Base-by-base conservation (phyloP, 2,797 vertebrate species). In the Lagodon rhomboides region DNA sequence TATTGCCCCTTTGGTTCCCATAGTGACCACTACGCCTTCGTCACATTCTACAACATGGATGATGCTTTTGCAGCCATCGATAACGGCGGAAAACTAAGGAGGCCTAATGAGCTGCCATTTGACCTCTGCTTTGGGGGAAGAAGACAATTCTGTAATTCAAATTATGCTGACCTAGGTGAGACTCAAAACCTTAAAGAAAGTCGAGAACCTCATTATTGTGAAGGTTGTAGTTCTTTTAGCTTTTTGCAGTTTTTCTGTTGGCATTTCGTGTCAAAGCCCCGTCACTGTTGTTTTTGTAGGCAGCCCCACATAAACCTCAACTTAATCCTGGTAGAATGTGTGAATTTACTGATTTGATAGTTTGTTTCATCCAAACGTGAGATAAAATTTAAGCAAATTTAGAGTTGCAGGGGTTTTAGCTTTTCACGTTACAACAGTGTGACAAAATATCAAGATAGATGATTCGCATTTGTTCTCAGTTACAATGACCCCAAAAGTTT, bases 61-160 rank as follows among this genome's bases (percentile, higher is more conserved):
- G 96, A 98, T 18, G 98, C 98, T 23, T 97, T 98, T 17, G 94
- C 96, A 0, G 98, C 98, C 75, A 98, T 99, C 0, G 97, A 99
- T 84, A 99, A 97, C 0, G 98, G 97, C 18, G 92, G 96, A 66
- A 97, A 97, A 78, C 87, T 99, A 70, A 94, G 97, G 54, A 94
- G 88, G 63, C 96, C 97, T 0, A 95, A 98, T 0, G 98, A 99
- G 89, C 95, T 97, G 68, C 97, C 97, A 1, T 99, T 99, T 0
- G 98, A 99, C 85, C 94, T 99, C 56, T 99, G 98, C 92, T 99
- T 99, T 0, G 98, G 98, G 0, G 98, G 98, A 59, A 96, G 98
- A 47, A 87, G 98, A 70, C 98, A 99, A 91, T 99, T 99, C 93
- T 99, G 98, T 91, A 96, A 96, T 73, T 96, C 97, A 3, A 94